phyloP scores from a whole-genome alignment of 2,797 vertebrate species.

The Hapalemur alaotrensis region DNA sequence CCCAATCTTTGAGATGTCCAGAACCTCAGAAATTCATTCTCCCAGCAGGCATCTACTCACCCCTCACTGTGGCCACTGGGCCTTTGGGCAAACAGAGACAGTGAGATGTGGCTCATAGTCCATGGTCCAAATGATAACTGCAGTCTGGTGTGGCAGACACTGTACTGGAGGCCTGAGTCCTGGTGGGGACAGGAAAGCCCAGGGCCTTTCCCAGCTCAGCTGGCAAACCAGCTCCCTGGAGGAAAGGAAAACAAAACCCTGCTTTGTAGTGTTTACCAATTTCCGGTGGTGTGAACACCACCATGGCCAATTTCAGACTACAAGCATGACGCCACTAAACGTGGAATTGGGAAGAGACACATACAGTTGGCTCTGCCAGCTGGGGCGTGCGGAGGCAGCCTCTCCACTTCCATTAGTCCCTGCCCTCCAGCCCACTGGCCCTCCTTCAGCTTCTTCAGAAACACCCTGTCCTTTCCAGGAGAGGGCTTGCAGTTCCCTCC shows the following conservation, averaged over 20 bases:
- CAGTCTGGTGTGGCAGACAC: too few species aligned
- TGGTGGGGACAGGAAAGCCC: neutral
- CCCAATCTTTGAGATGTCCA: neutral
- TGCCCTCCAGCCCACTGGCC: neutral
- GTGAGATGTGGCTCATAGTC: accelerated
- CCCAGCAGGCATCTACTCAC: neutral
- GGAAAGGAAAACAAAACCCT: neutral
- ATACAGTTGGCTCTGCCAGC: accelerated
- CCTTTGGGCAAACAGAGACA: neutral
- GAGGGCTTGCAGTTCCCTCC: neutral
- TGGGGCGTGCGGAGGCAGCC: accelerated
- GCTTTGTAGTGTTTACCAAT: neutral
- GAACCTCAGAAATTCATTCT: neutral
- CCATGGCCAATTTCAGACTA: neutral
- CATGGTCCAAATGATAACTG: neutral
- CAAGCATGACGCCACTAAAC: accelerated
- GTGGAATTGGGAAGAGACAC: neutral
- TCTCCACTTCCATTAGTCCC: accelerated
- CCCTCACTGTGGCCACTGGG: neutral
- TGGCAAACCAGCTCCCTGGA: neutral
- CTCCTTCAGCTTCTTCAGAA: neutral
- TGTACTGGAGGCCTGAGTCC: neutral
- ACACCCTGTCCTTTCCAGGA: neutral
- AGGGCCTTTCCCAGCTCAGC: accelerated
- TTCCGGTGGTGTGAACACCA: neutral